phyloP scores from a whole-genome alignment of 2,797 vertebrate species.

The Leptoclinus maculatus region DNA sequence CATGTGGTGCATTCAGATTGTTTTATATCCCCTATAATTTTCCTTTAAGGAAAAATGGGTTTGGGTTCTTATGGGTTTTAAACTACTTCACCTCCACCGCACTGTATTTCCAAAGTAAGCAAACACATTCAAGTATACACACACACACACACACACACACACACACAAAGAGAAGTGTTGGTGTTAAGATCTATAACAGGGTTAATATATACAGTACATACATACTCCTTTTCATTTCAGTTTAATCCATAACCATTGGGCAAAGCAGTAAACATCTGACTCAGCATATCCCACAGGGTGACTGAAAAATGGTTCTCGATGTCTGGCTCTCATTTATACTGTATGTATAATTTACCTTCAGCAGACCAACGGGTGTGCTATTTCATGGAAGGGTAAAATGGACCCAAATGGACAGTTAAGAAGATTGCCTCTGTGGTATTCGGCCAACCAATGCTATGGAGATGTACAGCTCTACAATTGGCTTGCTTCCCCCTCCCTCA shows the following conservation, averaged over 20 bases:
- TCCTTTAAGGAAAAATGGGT: too few relatives aligned
- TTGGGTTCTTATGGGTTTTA: too few relatives aligned
- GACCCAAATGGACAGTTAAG: slow-evolving; percentile 45
- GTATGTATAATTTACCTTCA: slow-evolving; percentile 41
- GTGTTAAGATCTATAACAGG: background rate
- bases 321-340: slow-evolving; percentile 36
- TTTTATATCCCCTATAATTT: too few relatives aligned
- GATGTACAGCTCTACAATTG: slow-evolving; percentile 26
- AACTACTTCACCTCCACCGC: slow-evolving; percentile 6
- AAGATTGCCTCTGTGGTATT: slow-evolving; percentile 44
- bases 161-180: background rate
- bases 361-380: slow-evolving; percentile 12
- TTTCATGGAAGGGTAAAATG: slow-evolving; percentile 42
- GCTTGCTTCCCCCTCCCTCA: slow-evolving; percentile 19
- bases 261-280: slow-evolving; percentile 46
- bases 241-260: slow-evolving; percentile 23
- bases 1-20: too few relatives aligned
- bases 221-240: slow-evolving; percentile 1
- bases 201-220: slow-evolving; percentile 26
- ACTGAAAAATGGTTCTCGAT: slow-evolving; percentile 29
- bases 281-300: slow-evolving; percentile 31
- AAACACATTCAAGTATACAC: slow-evolving; percentile 5
- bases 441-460: slow-evolving; percentile 13
- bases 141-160: slow-evolving; percentile 4
- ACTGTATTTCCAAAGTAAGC: slow-evolving; percentile 12